Conservation (phyloP, 35 echinoderm and acorn worm genomes). For the Ophiothrix spiculata region DNA sequence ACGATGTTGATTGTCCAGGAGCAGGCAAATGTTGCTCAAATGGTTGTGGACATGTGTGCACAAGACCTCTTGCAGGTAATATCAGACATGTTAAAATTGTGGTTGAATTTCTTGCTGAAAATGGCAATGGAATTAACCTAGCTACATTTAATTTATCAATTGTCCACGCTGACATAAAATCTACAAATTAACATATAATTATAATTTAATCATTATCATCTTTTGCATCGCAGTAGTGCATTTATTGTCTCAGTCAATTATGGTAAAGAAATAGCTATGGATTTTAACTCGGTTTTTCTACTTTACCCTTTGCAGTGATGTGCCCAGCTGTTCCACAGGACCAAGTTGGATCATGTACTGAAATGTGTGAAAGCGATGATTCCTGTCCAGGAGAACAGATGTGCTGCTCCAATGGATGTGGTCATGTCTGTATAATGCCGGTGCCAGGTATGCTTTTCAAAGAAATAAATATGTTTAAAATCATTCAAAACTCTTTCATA, state of each 20-base stretch:
- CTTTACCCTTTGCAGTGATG: neutral
- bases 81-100: no score
- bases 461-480: no score
- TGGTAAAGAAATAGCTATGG: neutral
- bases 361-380: neutral
- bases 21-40: slow-evolving; percentile 60
- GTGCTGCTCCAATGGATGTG: slow-evolving; percentile 15
- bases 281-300: neutral
- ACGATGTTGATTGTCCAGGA: slow-evolving; percentile 45
- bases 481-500: no score
- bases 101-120: no score
- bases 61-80: slow-evolving; percentile 1
- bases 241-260: neutral
- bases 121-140: neutral
- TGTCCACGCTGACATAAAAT: neutral
- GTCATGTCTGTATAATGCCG: neutral
- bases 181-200: neutral
- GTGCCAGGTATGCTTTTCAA: neutral
- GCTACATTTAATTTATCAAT: neutral
- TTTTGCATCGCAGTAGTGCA: neutral
- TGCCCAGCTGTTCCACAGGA: neutral
- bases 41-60: slow-evolving; percentile 50
- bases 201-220: neutral
- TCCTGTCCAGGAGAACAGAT: slow-evolving; percentile 1
- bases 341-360: neutral